Percentiles rank a stretch among this genome's conserved stretches.
These are phyloP conservation scores for Oreotrochilus melanogaster DNA, from an alignment of 2,113 vertebrate genomes.

Conservation along the genomic window DNA sequence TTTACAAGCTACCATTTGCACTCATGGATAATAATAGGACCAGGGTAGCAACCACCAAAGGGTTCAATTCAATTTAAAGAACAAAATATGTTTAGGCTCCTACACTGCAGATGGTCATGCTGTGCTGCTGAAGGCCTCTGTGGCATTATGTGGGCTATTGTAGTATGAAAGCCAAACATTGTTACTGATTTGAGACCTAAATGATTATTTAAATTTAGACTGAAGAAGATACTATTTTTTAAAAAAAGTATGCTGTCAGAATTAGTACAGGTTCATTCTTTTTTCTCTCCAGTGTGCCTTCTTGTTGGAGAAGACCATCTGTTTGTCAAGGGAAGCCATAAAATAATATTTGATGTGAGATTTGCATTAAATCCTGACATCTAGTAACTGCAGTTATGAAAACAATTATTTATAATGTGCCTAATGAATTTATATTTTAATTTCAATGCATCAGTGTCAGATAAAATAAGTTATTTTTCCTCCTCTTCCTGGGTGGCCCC, in stretches of 20 bases:
- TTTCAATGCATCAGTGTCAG: constrained; percentile 73
- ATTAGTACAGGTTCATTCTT: constrained; percentile 36
- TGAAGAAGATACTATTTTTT: constrained; percentile 36
- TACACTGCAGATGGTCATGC: constrained; percentile 8
- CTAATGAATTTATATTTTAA: constrained; percentile 77
- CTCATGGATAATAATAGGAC: constrained; percentile 9
- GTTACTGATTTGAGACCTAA: constrained; percentile 36
- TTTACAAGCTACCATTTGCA: background rate
- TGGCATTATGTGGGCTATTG: background rate
- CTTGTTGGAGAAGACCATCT: constrained; percentile 63
- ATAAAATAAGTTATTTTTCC: constrained; percentile 71
- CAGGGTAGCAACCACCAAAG: constrained; percentile 2
- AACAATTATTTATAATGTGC: constrained; percentile 68
- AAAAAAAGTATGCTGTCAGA: constrained; percentile 16
- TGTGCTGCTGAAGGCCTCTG: background rate
- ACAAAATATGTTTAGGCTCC: constrained; percentile 35
- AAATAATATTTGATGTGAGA: constrained; percentile 61
- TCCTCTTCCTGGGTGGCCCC: constrained; percentile 27
- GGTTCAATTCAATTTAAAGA: constrained; percentile 35
- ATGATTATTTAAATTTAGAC: constrained; percentile 57
- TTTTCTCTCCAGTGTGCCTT: constrained; percentile 8
- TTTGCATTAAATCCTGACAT: constrained; percentile 57
- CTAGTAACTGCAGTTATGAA: constrained; percentile 64
- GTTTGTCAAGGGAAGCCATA: constrained; percentile 61
- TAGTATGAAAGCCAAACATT: background rate